Conservation (phyloP, 1,140 invertebrate species). For the Gyrodactylus salaris region DNA sequence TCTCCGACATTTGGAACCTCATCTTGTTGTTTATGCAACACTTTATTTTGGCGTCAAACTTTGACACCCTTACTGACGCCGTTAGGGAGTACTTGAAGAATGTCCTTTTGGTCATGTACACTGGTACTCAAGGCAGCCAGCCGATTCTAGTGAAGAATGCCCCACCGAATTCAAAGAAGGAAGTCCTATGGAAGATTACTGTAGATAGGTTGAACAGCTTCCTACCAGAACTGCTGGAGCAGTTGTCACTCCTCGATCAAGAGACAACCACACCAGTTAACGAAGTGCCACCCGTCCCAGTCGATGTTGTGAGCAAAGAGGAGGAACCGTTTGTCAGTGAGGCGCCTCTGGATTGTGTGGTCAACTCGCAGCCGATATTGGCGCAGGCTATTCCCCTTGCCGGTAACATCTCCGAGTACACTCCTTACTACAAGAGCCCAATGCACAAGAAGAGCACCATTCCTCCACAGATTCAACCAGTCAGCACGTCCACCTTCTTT, state of each 20-base stretch:
- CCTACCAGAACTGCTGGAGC: neutral
- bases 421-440: too few relatives aligned
- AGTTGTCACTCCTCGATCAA: neutral
- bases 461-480: neutral
- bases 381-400: too few relatives aligned
- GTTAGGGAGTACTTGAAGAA: slow-evolving; percentile 2
- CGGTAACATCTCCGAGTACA: too few relatives aligned
- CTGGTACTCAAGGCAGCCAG: neutral
- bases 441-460: too few relatives aligned
- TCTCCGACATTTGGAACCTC: neutral
- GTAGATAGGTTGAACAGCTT: neutral
- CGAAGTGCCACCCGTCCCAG: too few relatives aligned
- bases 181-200: neutral
- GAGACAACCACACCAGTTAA: too few relatives aligned
- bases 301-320: too few relatives aligned
- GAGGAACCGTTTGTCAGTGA: too few relatives aligned
- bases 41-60: neutral
- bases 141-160: slow-evolving; percentile 1
- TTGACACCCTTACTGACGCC: slow-evolving; percentile 1
- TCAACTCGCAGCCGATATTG: too few relatives aligned
- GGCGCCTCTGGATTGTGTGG: too few relatives aligned
- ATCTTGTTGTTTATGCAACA: neutral
- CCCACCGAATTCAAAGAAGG: neutral
- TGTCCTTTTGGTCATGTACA: slow-evolving; percentile 5
- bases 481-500: neutral